Base-by-base conservation (phyloP, 2,888 invertebrate species). In the Mesorhabditis spiculigera region DNA sequence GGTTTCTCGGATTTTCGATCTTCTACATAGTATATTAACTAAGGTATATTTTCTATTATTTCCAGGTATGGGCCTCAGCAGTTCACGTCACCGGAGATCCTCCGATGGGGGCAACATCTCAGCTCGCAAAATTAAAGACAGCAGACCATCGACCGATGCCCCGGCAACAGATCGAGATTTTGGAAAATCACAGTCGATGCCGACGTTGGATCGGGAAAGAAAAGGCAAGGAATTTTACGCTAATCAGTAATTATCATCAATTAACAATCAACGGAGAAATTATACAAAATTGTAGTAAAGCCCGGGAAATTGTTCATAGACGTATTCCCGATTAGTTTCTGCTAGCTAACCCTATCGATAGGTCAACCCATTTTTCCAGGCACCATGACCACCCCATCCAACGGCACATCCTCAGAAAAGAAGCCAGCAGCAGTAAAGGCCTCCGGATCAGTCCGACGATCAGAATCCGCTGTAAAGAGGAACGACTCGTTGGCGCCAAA, bases 41-140 rank as follows among this genome's bases (percentile, higher is more conserved):
- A n/a, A n/a, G n/a, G n/a, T n/a, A n/a, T n/a, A n/a, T n/a, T 3
- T 28, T n/a, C n/a, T n/a, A n/a, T n/a, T n/a, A n/a, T n/a, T n/a
- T n/a, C 28, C 28, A 28, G 28, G 28, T 28, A 50, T 50, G 58
- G 58, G 58, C 58, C 58, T 50, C 8, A n/a, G 10, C n/a, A 50
- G 58, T n/a, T 50, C 58, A 13, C 58, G 58, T 2, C 58, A 50
- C n/a, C 58, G 58, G 3, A 50, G 58, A 50, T 10, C 58, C 10
- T 50, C 58, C 8, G 58, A 50, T 50, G 58, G 58, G n/a, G 58
- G 58, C 58, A 50, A n/a, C n/a, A n/a, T n/a, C 58, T 50, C 58
- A n/a, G n/a, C 10, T 50, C 8, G 58, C 8, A 50, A 50, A n/a
- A 13, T 50, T 10, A 50, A 50, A 50, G 58, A 50, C 8, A 28